A percentile compares a stretch with the other conserved stretches of the same genome.
phyloP scores from a whole-genome alignment of 2,797 vertebrate genomes.

The Hoplostethus mediterraneus region DNA sequence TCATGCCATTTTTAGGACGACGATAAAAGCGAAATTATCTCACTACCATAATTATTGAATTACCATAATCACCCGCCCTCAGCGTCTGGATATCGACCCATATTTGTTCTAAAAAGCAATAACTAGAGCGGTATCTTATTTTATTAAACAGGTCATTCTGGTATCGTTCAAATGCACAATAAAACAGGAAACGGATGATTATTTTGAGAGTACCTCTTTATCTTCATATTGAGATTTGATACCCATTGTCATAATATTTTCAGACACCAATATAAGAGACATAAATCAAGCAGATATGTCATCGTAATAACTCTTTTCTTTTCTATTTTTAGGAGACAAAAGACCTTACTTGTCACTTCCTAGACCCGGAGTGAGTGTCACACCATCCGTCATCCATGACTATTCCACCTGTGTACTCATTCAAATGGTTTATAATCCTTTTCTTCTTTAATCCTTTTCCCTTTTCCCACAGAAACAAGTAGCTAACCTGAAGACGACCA shows the following conservation, averaged over 20 bases:
- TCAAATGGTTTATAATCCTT: slow-evolving; percentile 34
- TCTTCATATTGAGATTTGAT: not conserved
- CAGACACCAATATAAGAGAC: not conserved
- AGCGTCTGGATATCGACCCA: not conserved
- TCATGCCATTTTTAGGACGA: slow-evolving; percentile 7
- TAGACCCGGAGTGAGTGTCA: slow-evolving; percentile 92
- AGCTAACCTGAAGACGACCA: slow-evolving; percentile 91
- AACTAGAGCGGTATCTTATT: not conserved
- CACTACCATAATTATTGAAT: slow-evolving; percentile 31
- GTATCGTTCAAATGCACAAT: not conserved
- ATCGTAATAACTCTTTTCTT: slow-evolving; percentile 29
- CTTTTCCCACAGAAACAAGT: slow-evolving; percentile 90
- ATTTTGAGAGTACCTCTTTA: not conserved
- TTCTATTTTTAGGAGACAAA: slow-evolving; percentile 92
- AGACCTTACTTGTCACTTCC: slow-evolving; percentile 95
- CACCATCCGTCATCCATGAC: slow-evolving; percentile 31
- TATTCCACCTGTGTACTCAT: slow-evolving; percentile 28
- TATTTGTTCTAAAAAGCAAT: slow-evolving; percentile 4
- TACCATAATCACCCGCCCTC: slow-evolving; percentile 6
- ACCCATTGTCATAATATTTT: not conserved
- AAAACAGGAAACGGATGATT: not conserved
- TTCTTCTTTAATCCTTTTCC: slow-evolving; percentile 50
- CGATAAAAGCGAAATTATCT: slow-evolving; percentile 33
- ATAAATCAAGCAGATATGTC: slow-evolving; percentile 8
- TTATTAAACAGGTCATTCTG: not conserved